Base-by-base conservation (phyloP, 2,888 invertebrate species). In the Anorthoa munda region DNA sequence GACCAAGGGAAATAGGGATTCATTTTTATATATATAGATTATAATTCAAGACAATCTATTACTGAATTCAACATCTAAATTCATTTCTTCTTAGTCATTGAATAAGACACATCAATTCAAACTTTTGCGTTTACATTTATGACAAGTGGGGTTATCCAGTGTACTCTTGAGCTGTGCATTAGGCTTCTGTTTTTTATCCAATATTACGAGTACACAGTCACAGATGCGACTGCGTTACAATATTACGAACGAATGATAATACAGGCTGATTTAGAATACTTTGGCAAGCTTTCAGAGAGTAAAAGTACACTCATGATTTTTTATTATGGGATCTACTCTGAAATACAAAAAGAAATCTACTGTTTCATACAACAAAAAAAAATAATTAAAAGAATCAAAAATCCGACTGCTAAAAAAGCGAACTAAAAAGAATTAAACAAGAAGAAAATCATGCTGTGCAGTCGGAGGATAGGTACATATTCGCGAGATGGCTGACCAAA, bases 151-250 rank as follows among this genome's bases (percentile, higher is more conserved):
- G 53, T 72, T 86, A 85, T 83, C 76, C 75, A 82, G 76, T 70
- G 75, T 81, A 90, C 84, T 90, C 91, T 92, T 92, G 92, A 87
- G 82, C 86, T 81, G 78, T 76, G 75, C 82, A 81, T 87, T 87
- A 84, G 79, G 76, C 74, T 79, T 85, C 82, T 89, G 89, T 80
- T 80, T 86, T 66, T 71, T 84, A 84, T 88, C 83, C 80, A 76
- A 53, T 71, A 67, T 79, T 71, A 64, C 72, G 48, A 68, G 31
- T 39, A 66, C 64, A 60, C 21, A 56, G 23, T 50, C 23, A 53
- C 60, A 64, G 53, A 73, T 77, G 67, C 67, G 77, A 72, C 77
- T 77, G 69, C 58, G 66, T 65, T 77, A n/a, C n/a, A n/a, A n/a
- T n/a, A n/a, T n/a, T n/a, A 82, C 75, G 26, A 59, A 23, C 15